Evolutionary conservation across 37 sponge, comb jelly and placozoan species (phyloP), one percentile per base, ranked within the genome.

Genomic region (Aplysina aerophoba): DNA sequence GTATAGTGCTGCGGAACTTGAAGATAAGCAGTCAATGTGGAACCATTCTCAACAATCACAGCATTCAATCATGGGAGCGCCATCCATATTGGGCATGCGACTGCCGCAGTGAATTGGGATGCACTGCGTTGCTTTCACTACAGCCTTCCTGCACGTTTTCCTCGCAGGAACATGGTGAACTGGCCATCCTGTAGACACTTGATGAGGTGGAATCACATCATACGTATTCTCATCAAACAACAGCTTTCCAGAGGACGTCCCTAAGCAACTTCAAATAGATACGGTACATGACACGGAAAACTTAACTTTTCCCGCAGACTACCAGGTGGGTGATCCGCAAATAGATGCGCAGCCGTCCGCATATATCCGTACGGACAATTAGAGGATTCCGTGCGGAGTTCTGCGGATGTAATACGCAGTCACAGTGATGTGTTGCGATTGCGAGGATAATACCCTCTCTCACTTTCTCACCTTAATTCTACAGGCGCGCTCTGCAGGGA

Each of bases 141-240:
- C 62, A 22, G 64, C 37, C 34, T 65, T 37, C 64, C 40, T 82
- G 40, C 25, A 30, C 3, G 38, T 73, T 73, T 21, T 73, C 74
- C 39, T 36, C 37, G 8, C 36, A 30, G 74, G 12, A 73, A 73
- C 74, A 73, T 79, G 19, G 30, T 55, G 30, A 79, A 55, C 12
- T 41, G 27, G 6, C 57, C 57, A 54, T 79, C 34, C 80, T 54
- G 57, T 19, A 79, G 34, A 55, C 57, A 79, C 30, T 79, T 55
- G 60, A 54, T 36, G 21, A 84, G 72, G 41, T 84, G 59, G 22
- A 11, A 21, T 22, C 73, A 24, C 85, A 72, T 84, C 36, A n/a
- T n/a, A n/a, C n/a, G 58, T 5, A 33, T 31, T 41, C 58, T 79
- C 34, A 24, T 79, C 75, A 12, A 53, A 80, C 31, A 19, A 8